Evolutionary conservation across 2,888 invertebrate genomes (phyloP).

Genomic region (Emmelina monodactyla): DNA sequence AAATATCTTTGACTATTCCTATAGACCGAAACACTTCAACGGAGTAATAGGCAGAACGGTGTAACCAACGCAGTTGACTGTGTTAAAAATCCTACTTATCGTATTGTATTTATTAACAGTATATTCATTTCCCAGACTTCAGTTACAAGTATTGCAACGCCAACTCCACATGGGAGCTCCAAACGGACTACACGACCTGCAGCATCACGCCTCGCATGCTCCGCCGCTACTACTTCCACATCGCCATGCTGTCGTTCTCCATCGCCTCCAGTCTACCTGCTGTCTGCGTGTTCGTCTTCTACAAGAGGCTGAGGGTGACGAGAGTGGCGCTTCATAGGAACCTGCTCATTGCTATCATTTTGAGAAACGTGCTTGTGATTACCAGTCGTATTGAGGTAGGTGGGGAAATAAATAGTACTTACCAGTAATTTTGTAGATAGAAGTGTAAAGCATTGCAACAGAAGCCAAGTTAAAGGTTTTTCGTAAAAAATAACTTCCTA

Average conservation of each 20-base stretch:
- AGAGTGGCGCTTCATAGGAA: conserved; percentile 68
- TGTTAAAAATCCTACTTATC: too few relatives aligned
- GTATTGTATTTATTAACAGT: too few relatives aligned
- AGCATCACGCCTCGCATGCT: conserved; percentile 60
- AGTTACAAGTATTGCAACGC: conserved; percentile 62
- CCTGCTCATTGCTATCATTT: conserved; percentile 63
- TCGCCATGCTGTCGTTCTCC: conserved; percentile 58
- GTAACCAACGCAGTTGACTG: too few relatives aligned
- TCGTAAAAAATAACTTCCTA: too few relatives aligned
- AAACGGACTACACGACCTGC: conserved; percentile 67
- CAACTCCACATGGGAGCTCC: conserved; percentile 65
- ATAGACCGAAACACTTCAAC: too few relatives aligned
- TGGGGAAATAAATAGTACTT: too few relatives aligned
- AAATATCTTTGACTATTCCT: too few relatives aligned
- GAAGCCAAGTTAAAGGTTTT: too few relatives aligned
- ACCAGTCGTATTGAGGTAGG: conserved; percentile 62
- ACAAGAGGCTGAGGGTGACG: conserved; percentile 58
- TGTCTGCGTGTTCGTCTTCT: conserved; percentile 61
- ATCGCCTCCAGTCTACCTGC: conserved; percentile 63
- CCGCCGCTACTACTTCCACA: conserved; percentile 59
- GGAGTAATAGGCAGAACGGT: too few relatives aligned
- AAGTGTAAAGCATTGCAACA: too few relatives aligned
- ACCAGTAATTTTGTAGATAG: too few relatives aligned
- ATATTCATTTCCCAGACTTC: too few relatives aligned
- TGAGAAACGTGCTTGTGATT: conserved; percentile 66